phyloP scores from a whole-genome alignment of 2,113 vertebrate species.

The Ibidorhyncha struthersii region DNA sequence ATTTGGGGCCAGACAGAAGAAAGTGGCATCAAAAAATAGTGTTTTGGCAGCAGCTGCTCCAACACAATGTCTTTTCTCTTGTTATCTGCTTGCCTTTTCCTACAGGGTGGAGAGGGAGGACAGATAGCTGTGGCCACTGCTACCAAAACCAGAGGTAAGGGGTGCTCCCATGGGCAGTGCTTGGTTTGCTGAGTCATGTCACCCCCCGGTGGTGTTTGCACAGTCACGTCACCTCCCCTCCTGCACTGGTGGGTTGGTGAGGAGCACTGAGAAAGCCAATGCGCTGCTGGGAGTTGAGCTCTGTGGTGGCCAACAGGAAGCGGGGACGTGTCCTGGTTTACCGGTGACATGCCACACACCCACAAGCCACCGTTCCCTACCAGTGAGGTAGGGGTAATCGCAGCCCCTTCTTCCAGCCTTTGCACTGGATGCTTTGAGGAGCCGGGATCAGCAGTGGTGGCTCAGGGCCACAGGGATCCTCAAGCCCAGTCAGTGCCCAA shows the following conservation, averaged over 20 bases:
- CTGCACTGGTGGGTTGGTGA: background rate
- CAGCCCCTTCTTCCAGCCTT: background rate
- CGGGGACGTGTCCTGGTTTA: background rate
- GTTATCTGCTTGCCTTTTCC: background rate
- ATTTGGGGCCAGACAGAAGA: background rate
- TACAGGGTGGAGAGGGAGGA: background rate
- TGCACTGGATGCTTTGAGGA: background rate
- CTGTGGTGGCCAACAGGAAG: background rate
- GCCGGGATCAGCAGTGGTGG: background rate
- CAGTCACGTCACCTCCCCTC: background rate
- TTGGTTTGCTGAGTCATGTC: background rate
- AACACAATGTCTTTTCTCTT: background rate
- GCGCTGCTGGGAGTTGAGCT: background rate
- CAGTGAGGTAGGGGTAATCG: background rate
- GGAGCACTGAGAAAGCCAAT: background rate
- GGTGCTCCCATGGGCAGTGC: background rate
- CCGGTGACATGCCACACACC: background rate
- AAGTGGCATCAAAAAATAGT: background rate
- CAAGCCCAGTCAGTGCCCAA: fast-evolving
- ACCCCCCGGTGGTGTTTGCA: background rate
- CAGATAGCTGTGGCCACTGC: background rate
- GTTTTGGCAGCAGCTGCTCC: background rate
- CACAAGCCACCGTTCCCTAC: background rate
- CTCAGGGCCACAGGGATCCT: fast-evolving
- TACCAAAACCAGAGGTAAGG: background rate